A percentile compares a stretch with the other conserved stretches of the same genome.
Evolutionary conservation across 2,797 vertebrate species (phyloP).

Genomic region (Chaenodraco wilsoni): DNA sequence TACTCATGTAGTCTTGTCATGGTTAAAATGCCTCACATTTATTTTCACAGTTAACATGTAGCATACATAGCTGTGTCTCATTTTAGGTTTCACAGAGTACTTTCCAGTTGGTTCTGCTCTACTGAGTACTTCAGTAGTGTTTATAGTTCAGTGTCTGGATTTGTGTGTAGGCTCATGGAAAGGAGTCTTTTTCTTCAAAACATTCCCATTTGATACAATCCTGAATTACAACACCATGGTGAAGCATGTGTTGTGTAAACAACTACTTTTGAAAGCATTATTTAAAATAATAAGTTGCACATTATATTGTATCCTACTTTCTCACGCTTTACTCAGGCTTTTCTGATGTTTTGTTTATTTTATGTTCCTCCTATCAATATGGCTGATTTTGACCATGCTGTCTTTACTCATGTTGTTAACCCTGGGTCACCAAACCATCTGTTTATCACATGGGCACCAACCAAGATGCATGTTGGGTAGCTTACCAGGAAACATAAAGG

Average conservation of each 20-base stretch:
- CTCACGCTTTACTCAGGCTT: background rate
- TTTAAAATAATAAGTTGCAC: background rate
- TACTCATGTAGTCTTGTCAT: background rate
- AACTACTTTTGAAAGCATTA: background rate
- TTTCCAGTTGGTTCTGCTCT: background rate
- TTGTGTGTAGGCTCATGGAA: background rate
- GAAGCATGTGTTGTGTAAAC: background rate
- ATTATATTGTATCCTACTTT: no score
- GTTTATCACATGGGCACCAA: constrained; percentile 7
- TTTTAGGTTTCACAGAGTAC: background rate
- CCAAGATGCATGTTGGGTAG: background rate
- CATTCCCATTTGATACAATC: background rate
- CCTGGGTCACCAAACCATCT: background rate
- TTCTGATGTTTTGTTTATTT: background rate
- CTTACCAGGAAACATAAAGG: constrained; percentile 1
- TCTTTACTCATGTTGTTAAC: background rate
- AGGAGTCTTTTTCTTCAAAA: background rate
- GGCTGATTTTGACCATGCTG: background rate
- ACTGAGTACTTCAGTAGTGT: background rate
- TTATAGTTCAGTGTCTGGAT: background rate
- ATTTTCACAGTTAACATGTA: background rate
- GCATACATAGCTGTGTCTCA: background rate
- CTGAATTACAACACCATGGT: background rate
- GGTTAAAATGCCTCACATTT: background rate
- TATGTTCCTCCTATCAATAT: background rate